Evolutionary conservation across 2,113 vertebrate species (phyloP), one percentile per base, ranked within the genome.

Genomic region (Suricata suricatta): DNA sequence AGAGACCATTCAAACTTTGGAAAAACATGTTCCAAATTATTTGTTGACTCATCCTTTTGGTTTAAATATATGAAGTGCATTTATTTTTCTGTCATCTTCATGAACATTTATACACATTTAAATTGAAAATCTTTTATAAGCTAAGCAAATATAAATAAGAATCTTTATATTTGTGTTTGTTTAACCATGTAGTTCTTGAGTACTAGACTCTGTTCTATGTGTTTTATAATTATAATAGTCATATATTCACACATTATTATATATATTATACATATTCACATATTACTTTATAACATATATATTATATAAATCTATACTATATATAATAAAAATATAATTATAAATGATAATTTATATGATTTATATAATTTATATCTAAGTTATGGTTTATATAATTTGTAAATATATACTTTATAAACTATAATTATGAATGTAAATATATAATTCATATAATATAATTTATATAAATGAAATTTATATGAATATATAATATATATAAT

Each of bases 91-190:
- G 97, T 74, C 31, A 38, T 83, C 50, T 84, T 81, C 38, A 87
- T 92, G 74, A 90, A 47, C 87, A 92, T 63, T 87, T 93, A 77
- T 21, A 8, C 41, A 15, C 14, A 76, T 29, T 97, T 88, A 96
- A 92, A 95, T 12, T 41, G 68, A 27, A 96, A 95, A 44, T 9
- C 10, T 95, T 95, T 72, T 71, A 80, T 80, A 79, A 60, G 7
- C 25, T 64, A 93, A 93, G 47, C 90, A 96, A 89, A 88, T 77
- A 82, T 81, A 97, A 95, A 88, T 38, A 92, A 93, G 13, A 64
- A 69, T 68, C 25, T 74, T 96, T 96, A 33, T 44, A 77, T 79
- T 41, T 87, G 21, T 66, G 23, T 88, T 84, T 79, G n/a, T 87
- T 95, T 91, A 95, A 85, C 44, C 68, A n/a, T 66, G 31, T 66